Evolutionary conservation across 2,888 invertebrate species (phyloP), one percentile per base, ranked within the genome.

Genomic region (Nasonia oneida): DNA sequence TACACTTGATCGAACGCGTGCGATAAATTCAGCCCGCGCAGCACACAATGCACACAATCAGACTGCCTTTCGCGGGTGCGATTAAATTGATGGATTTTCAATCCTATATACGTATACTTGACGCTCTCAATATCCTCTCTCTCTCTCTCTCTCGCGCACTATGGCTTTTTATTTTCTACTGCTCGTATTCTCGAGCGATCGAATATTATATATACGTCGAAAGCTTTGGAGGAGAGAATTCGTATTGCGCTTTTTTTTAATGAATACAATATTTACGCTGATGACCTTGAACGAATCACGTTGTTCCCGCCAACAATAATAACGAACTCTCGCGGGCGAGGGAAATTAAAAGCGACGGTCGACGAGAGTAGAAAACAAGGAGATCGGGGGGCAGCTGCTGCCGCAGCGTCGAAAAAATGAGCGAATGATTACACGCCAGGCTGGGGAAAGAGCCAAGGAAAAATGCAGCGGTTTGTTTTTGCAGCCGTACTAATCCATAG

Each of bases 31-130:
- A 42, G 79, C 61, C 15, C n/a, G 73, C 18, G 8, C 29, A 8
- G 29, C 29, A 29, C 57, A 39, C 80, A 57, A 64, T 75, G 33
- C 74, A 29, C 37, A 15, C 64, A 53, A 12, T 50, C 42, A 50
- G 15, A 75, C 50, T 8, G 33, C 50, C 50, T 61, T 33, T 39
- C 15, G 47, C 42, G 50, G 39, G 12, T 37, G 47, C 79, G 75
- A 78, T 79, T 70, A 75, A 82, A 86, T 79, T 79, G 79, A 82
- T 86, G 85, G 78, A 82, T 79, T 85, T 86, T 86, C 85, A 83
- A 86, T 82, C 53, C 67, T 47, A 18, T 57, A 6, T 42, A 42
- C 29, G 29, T 39, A 42, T 64, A 74, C 75, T 53, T 74, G 73
- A 47, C 57, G 76, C 73, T 83, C 47, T 23, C 70, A 15, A 15